These are phyloP conservation scores for Empis livida DNA, from an alignment of 2,888 invertebrate species.

Conservation along the genomic window DNA sequence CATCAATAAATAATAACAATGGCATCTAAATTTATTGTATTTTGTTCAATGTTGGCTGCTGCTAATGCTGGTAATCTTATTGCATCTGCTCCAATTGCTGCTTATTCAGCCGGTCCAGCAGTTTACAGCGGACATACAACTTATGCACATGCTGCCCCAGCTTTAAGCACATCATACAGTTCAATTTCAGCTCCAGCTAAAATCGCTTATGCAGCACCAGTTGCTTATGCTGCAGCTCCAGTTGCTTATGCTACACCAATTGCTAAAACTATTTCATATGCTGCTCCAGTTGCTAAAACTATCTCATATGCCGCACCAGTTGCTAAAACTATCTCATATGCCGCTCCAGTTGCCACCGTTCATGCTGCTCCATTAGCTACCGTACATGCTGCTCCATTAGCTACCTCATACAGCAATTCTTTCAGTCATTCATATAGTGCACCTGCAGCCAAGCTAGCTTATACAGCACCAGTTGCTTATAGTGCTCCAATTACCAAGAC, in stretches of 20 bases:
- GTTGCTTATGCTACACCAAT: no score
- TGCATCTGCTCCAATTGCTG: slow-evolving; percentile 7
- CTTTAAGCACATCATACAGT: slow-evolving; percentile 5
- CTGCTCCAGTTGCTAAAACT: no score
- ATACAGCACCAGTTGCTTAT: neutral
- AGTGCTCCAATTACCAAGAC: slow-evolving; percentile 7
- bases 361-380: slow-evolving; percentile 11
- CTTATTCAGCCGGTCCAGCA: slow-evolving; percentile 1
- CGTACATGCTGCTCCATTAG: slow-evolving; percentile 12
- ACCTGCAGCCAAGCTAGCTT: slow-evolving; percentile 3
- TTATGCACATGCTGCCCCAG: slow-evolving; percentile 9
- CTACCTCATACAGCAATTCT: slow-evolving; percentile 9
- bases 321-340: slow-evolving; percentile 2
- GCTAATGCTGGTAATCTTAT: slow-evolving; percentile 36
- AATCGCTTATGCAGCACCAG: neutral
- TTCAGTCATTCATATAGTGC: slow-evolving; percentile 2
- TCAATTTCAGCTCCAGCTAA: slow-evolving; percentile 12
- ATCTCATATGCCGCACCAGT: slow-evolving; percentile 7
- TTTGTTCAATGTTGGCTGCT: slow-evolving; percentile 44
- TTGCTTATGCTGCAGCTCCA: neutral
- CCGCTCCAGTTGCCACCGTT: slow-evolving; percentile 12
- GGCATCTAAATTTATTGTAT: slow-evolving; percentile 37
- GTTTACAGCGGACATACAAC: neutral
- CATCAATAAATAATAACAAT: slow-evolving; percentile 8
- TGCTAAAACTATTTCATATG: no score